Evolutionary conservation across 2,888 invertebrate species (phyloP), one percentile per base, ranked within the genome.

Genomic region (Archips crataeganus): DNA sequence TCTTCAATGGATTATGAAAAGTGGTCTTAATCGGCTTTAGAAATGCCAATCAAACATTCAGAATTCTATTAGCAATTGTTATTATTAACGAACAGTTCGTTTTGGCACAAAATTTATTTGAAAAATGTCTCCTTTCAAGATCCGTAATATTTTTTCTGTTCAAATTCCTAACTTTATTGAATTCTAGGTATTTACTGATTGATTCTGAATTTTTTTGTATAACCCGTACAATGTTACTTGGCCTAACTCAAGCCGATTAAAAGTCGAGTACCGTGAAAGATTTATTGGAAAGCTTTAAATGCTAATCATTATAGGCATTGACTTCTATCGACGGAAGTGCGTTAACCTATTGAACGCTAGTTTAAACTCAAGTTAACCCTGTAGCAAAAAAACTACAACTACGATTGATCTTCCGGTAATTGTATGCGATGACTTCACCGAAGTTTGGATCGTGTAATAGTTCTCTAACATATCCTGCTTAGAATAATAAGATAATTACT

Each of bases 1-100:
- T 77, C 75, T 77, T 81, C 78, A 83, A 84, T 82, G 83, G 81
- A 86, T 88, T 88, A 83, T 83, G 85, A 84, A 85, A 87, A 85
- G 75, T 80, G 78, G 76, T 76, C 76, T 78, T 79, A 78, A 82
- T 82, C 80, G 79, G 77, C 75, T 79, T 76, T 74, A 51, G 60
- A 74, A 74, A 60, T 74, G 74, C 70, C 74, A 74, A 74, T 74
- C 74, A 69, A 69, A 60, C 13, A 63, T 73, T 68, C 62, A 64
- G 63, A 73, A 68, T 68, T 65, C 64, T 51, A 64, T 54, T 51
- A 34, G 59, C 11, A 15, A 69, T 69, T 66, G 66, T 60, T 36
- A 60, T 60, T 60, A n/a, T n/a, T 36, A 60, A 60, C 34, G 34
- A 8, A 36, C 39, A 60, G 39, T n/a, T n/a, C 39, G 36, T 60